These are phyloP conservation scores for Loxodonta africana DNA, from an alignment of 2,113 vertebrate species.

Conservation along the genomic window DNA sequence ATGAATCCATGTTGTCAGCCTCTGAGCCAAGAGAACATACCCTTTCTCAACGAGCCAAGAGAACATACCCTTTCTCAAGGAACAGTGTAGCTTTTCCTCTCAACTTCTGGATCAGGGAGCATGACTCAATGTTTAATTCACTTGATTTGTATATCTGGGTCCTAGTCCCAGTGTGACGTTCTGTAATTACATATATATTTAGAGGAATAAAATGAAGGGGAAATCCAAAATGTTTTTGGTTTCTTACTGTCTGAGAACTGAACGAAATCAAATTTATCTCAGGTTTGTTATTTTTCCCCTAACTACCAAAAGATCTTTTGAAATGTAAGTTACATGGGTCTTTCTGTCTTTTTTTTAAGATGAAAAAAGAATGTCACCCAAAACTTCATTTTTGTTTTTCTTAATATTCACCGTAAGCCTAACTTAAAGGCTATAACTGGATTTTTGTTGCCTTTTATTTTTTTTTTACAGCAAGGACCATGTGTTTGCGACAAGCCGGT, in stretches of 20 bases:
- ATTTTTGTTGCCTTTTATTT: conserved; percentile 78
- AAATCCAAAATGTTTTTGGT: neutral
- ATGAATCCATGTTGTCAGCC: fast-evolving
- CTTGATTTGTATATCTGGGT: neutral
- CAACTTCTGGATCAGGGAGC: fast-evolving
- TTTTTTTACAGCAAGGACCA: conserved; percentile 75
- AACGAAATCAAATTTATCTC: neutral
- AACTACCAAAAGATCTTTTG: conserved; percentile 73
- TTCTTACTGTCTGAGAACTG: neutral
- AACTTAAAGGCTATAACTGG: conserved; percentile 76
- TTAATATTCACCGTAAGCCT: conserved; percentile 54
- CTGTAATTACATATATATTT: neutral
- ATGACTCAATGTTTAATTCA: neutral
- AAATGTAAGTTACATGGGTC: conserved; percentile 77
- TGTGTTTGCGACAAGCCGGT: conserved; percentile 74
- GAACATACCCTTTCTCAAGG: neutral
- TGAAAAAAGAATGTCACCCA: conserved; percentile 49
- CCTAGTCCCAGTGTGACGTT: neutral
- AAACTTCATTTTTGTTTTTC: neutral
- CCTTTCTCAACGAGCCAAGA: neutral
- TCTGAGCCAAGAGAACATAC: neutral
- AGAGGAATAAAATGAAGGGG: neutral
- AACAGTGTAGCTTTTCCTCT: too few species aligned
- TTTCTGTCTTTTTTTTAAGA: conserved; percentile 76
- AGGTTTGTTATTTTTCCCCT: neutral